Base-by-base conservation (phyloP, 2,888 invertebrate genomes). In the Lysandra coridon region DNA sequence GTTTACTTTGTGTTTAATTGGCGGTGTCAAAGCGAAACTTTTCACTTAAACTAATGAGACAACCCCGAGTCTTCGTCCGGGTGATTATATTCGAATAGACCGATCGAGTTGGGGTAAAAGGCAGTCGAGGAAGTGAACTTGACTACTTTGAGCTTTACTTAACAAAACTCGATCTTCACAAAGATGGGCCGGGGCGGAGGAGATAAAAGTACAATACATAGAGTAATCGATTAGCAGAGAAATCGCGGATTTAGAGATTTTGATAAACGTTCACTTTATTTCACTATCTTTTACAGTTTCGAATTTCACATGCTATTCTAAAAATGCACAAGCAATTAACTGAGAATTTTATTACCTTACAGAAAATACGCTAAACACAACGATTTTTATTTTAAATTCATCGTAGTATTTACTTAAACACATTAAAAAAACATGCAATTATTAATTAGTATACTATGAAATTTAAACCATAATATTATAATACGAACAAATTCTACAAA, bases 71-170 rank as follows among this genome's bases (percentile, higher is more conserved):
- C 85, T 86, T 84, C 83, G 84, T 84, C 84, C 81, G 83, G 83
- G 84, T 90, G 92, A 92, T 92, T 92, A 91, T 92, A 91, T 92
- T 92, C 88, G 90, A 89, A 90, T 90, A 92, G 91, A 89, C 82
- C 87, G 91, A 89, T 87, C 87, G 84, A 85, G 86, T 83, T 80
- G 78, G 78, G 80, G 81, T 78, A 74, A 78, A 79, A 80, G 83
- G 80, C 82, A 80, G 81, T 81, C 80, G 79, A 81, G 80, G 80
- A 81, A 81, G 81, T 80, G 73, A 81, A 81, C 80, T 82, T 77
- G 62, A 69, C 79, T 80, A 77, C 79, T 79, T 78, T 74, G 64
- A 78, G 75, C 79, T 75, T 79, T 60, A 76, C 79, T 78, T 78
- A 73, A 40, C 78, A 73, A 78, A 78, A 78, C 78, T 78, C 57